These are phyloP conservation scores for Ptilonorhynchus violaceus DNA, from an alignment of 2,113 vertebrate species.

Conservation along the genomic window DNA sequence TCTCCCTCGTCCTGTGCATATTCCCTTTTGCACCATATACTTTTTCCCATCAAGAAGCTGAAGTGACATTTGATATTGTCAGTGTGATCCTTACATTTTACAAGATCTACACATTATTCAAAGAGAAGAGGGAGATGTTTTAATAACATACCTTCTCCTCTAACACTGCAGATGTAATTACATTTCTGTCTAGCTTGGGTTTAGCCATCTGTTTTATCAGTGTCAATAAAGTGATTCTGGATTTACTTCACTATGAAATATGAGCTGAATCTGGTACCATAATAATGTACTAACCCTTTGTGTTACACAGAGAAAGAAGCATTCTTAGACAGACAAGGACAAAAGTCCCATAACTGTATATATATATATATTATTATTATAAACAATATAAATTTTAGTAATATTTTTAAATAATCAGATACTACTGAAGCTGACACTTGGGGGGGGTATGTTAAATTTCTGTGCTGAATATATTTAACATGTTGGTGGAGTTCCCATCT, in stretches of 20 bases:
- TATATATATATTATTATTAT: not conserved
- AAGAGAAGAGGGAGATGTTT: not conserved
- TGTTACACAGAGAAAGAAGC: not conserved
- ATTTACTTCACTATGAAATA: not conserved
- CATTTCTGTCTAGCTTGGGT: not conserved
- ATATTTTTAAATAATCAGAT: not conserved
- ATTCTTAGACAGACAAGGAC: not conserved
- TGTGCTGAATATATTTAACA: not conserved
- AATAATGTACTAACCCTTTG: not conserved
- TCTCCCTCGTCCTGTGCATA: not conserved
- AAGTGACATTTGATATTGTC: constrained; percentile 5
- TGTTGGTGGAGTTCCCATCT: not conserved
- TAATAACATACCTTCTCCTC: constrained; percentile 10
- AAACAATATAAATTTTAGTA: not conserved
- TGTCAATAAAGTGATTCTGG: constrained; percentile 18
- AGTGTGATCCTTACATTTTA: not conserved
- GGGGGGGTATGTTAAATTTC: not conserved
- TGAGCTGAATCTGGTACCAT: not conserved
- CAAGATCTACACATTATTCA: not conserved
- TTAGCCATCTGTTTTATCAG: constrained; percentile 33
- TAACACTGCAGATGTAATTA: not conserved
- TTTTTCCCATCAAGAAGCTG: not conserved
- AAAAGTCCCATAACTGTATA: not conserved
- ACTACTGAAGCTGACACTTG: not conserved
- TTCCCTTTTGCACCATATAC: constrained; percentile 36